phyloP scores from a whole-genome alignment of 2,113 vertebrate genomes.

The Balaeniceps rex region DNA sequence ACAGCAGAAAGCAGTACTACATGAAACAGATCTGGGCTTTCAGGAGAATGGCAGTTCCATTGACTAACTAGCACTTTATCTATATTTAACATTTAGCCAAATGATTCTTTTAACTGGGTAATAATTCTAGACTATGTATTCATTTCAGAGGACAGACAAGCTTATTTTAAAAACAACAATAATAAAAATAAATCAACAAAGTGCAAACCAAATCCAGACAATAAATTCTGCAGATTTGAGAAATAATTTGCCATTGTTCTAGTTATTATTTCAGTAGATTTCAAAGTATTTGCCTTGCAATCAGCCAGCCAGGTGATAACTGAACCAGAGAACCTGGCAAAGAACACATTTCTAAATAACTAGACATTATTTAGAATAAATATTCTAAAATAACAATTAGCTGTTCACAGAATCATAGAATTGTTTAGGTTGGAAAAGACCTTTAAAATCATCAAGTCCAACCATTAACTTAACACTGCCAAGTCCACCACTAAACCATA shows the following conservation, averaged over 20 bases:
- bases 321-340: not conserved
- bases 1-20: fast-evolving
- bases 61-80: not conserved
- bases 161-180: not conserved
- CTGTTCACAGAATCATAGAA: not conserved
- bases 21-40: not conserved
- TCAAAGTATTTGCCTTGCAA: not conserved
- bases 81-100: not conserved
- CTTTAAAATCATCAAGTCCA: not conserved
- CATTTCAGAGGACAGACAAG: not conserved
- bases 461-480: not conserved
- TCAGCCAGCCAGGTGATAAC: not conserved
- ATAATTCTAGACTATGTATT: not conserved
- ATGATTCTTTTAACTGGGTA: not conserved
- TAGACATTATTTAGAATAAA: not conserved
- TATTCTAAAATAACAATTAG: not conserved
- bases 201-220: not conserved
- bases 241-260: not conserved
- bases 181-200: not conserved
- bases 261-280: not conserved
- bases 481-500: not conserved
- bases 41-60: not conserved
- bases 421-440: not conserved
- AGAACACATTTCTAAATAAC: not conserved
- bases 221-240: not conserved